Percentiles rank a stretch among this genome's conserved stretches.
Conservation (phyloP, 2,888 invertebrate species). For the Harmothoe impar region DNA sequence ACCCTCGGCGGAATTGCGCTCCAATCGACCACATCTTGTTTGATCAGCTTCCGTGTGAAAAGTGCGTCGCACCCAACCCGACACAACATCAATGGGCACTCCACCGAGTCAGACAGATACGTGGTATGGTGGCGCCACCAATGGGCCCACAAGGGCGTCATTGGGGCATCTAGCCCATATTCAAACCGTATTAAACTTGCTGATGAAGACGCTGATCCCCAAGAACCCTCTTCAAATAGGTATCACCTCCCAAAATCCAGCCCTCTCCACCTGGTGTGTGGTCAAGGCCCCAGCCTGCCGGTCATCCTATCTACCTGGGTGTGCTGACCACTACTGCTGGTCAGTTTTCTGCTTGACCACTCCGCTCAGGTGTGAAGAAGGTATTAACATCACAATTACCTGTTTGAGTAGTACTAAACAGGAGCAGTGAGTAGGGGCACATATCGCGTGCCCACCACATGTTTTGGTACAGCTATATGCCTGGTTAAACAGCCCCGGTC, state of each 20-base stretch:
- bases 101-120: background rate
- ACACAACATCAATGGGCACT: constrained; percentile 38
- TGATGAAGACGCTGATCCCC: background rate
- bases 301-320: background rate
- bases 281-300: background rate
- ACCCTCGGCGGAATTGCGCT: background rate
- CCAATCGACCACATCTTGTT: background rate
- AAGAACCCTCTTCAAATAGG: background rate
- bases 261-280: constrained; percentile 2
- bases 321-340: constrained; percentile 26
- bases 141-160: background rate
- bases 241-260: background rate
- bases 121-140: background rate
- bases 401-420: constrained; percentile 25
- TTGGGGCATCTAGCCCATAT: background rate
- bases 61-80: background rate
- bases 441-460: constrained; percentile 50
- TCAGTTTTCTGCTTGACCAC: constrained; percentile 57
- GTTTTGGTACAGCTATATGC: constrained; percentile 23
- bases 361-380: constrained; percentile 49
- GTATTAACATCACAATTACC: constrained; percentile 61
- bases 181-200: constrained; percentile 53
- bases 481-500: constrained; percentile 42
- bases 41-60: background rate
- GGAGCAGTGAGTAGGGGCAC: background rate